Evolutionary conservation across 1,140 invertebrate species (phyloP), one percentile per base, ranked within the genome.

Genomic region (Diorhabda sublineata): DNA sequence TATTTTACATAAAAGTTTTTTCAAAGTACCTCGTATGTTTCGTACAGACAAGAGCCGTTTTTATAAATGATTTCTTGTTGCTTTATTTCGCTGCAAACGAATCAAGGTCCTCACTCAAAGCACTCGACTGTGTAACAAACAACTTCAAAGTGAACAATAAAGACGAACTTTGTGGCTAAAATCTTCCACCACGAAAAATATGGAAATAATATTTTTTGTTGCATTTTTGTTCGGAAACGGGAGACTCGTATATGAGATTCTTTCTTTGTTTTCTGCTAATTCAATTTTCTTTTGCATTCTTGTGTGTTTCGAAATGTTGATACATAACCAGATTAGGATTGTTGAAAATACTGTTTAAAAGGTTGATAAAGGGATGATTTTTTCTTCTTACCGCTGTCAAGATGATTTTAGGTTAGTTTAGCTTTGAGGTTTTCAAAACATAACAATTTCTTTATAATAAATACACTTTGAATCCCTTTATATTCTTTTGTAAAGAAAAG

Each of bases 191-290:
- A 52, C 47, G 47, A 52, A 52, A 52, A 52, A 52, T 52, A 52
- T 52, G 47, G 47, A 52, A 52, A 52, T 52, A 52, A 52, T 52
- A 52, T 52, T 52, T 52, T 52, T 52, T 52, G 47, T n/a, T n/a
- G 6, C n/a, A 3, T 52, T 52, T n/a, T 6, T 52, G 6, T 52
- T 52, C 47, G 47, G n/a, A 52, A 52, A 52, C 47, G 47, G 47
- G 3, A 52, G 47, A 52, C 47, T 52, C 47, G 47, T 52, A 52
- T 52, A 52, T 52, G 47, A 52, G 47, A 52, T 52, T 52, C 47
- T 52, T 52, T 52, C 47, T 52, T 52, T 52, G 47, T 52, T 52
- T 52, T 52, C 47, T 52, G 47, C 47, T 52, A 52, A 52, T 52
- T 52, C 47, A 52, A 52, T 52, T 52, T 52, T 52, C 47, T 52